Conservation (phyloP, 2,113 vertebrate species). For the Phalacrocorax carbo region DNA sequence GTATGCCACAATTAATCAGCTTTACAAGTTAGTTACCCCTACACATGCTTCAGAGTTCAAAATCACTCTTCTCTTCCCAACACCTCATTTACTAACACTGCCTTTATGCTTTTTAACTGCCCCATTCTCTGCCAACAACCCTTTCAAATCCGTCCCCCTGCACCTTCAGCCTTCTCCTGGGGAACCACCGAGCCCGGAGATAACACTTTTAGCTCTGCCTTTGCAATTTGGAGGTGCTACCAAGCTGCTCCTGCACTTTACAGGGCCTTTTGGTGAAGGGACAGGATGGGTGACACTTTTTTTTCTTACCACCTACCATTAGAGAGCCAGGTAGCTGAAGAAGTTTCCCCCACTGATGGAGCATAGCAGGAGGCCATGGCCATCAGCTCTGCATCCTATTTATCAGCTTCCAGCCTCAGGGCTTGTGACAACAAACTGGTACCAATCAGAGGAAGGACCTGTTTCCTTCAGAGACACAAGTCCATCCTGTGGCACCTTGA, state of each 20-base stretch:
- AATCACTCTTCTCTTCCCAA: neutral
- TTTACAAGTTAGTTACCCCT: neutral
- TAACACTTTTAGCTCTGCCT: neutral
- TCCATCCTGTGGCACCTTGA: neutral
- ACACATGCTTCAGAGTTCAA: neutral
- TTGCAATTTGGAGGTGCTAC: neutral
- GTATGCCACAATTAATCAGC: neutral
- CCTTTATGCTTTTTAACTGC: neutral
- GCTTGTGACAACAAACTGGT: neutral
- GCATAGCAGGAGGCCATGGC: neutral
- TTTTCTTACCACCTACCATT: neutral
- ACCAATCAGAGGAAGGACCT: neutral
- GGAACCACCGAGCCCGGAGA: neutral
- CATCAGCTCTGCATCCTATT: neutral
- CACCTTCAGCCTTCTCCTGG: neutral
- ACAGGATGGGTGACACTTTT: neutral
- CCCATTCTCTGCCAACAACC: neutral
- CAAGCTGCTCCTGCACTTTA: accelerated
- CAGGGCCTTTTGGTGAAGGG: neutral
- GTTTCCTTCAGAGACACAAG: neutral
- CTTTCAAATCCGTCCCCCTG: neutral
- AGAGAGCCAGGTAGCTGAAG: neutral
- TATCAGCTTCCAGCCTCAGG: neutral
- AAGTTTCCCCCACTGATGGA: neutral
- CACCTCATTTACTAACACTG: neutral